phyloP scores from a whole-genome alignment of 2,797 vertebrate genomes.

The Antennarius maculatus region DNA sequence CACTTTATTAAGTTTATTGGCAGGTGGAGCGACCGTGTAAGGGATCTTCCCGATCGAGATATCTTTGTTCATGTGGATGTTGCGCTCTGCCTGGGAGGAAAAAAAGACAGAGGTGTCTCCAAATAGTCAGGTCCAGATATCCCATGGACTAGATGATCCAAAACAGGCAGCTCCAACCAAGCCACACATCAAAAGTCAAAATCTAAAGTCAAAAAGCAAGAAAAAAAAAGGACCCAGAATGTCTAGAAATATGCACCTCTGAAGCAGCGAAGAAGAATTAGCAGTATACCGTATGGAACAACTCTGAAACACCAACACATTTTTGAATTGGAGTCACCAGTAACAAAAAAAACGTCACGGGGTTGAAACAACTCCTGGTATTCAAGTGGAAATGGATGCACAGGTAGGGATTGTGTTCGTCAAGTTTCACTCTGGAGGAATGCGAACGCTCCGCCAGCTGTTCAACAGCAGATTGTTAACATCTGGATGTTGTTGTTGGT shows the following conservation, averaged over 20 bases:
- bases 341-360: too few relatives aligned
- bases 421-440: too few relatives aligned
- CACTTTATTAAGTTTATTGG: conserved; percentile 73
- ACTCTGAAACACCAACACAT: conserved; percentile 5
- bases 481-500: too few relatives aligned
- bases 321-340: too few relatives aligned
- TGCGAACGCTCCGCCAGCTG: too few relatives aligned
- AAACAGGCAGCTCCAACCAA: conserved; percentile 19
- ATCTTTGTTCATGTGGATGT: conserved; percentile 31
- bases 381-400: too few relatives aligned
- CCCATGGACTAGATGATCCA: conserved; percentile 13
- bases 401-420: too few relatives aligned
- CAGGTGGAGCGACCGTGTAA: conserved; percentile 42
- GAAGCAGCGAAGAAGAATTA: conserved; percentile 18
- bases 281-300: conserved; percentile 17
- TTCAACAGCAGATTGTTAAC: too few relatives aligned
- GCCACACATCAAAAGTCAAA: conserved; percentile 35
- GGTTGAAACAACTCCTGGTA: too few relatives aligned
- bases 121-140: conserved; percentile 25
- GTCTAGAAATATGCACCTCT: conserved; percentile 24
- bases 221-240: conserved; percentile 6
- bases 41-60: conserved; percentile 28
- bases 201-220: conserved; percentile 16
- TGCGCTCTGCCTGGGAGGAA: conserved; percentile 24
- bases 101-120: conserved; percentile 28